Conservation (phyloP, 2,888 invertebrate species). For the Lycaena phlaeas region DNA sequence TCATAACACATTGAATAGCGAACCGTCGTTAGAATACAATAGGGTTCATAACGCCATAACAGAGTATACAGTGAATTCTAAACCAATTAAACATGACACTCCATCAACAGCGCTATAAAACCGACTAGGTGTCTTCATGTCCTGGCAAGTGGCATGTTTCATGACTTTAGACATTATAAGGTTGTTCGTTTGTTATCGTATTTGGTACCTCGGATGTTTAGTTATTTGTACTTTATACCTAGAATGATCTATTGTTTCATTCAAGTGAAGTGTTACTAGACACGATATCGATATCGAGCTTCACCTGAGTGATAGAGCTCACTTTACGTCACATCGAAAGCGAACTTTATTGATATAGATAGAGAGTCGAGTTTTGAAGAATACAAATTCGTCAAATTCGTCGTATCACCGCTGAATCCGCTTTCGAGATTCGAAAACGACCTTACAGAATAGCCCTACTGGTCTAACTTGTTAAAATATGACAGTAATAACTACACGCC, state of each 20-base stretch:
- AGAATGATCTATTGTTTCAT: conserved; percentile 55
- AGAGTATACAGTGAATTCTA: background rate
- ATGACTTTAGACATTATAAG: conserved; percentile 24
- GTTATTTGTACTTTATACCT: conserved; percentile 23
- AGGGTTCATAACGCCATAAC: background rate
- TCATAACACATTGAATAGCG: background rate
- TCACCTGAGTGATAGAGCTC: too few relatives aligned
- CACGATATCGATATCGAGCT: too few relatives aligned
- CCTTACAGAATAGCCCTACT: too few relatives aligned
- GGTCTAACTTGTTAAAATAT: too few relatives aligned
- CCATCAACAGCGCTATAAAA: conserved; percentile 3
- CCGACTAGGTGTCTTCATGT: conserved; percentile 11
- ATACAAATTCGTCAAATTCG: too few relatives aligned
- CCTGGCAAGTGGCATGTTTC: conserved; percentile 20
- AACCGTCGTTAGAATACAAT: background rate
- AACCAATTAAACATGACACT: conserved; percentile 8
- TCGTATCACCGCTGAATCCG: too few relatives aligned
- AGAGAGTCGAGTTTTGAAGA: too few relatives aligned
- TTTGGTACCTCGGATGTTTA: conserved; percentile 30
- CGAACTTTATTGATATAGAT: too few relatives aligned
- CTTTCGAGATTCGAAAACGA: too few relatives aligned
- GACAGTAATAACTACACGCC: too few relatives aligned
- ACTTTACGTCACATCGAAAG: too few relatives aligned
- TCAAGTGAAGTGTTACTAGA: too few relatives aligned
- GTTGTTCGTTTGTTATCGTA: conserved; percentile 32